phyloP scores from a whole-genome alignment of 2,113 vertebrate species.

The Psittacula cyanocephala region DNA sequence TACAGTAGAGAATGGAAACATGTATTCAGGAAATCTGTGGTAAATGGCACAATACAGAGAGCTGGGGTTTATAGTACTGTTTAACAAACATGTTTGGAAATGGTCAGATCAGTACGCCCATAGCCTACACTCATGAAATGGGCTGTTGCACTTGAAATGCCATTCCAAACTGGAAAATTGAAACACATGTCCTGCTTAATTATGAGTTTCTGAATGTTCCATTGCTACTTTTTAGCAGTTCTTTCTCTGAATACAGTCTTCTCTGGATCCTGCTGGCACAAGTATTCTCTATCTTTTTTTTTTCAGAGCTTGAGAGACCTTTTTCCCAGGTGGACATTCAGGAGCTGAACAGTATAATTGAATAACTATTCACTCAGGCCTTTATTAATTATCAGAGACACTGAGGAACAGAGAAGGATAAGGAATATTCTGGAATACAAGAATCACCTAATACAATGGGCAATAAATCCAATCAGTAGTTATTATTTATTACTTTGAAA shows the following conservation, averaged over 20 bases:
- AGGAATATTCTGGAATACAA: background rate
- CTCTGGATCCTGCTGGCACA: background rate
- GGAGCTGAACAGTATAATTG: background rate
- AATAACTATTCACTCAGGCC: background rate
- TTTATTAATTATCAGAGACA: background rate
- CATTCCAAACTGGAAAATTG: background rate
- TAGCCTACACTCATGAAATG: background rate
- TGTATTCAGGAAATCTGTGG: background rate
- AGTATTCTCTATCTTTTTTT: background rate
- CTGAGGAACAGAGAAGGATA: background rate
- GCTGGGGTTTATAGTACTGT: background rate
- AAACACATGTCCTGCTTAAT: background rate
- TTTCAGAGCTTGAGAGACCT: background rate
- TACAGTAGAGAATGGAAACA: background rate
- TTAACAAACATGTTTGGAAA: background rate
- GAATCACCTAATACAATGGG: background rate
- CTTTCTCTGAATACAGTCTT: background rate
- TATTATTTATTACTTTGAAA: background rate
- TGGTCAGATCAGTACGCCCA: accelerated
- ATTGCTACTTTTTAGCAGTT: background rate
- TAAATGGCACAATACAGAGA: background rate
- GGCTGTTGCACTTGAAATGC: background rate
- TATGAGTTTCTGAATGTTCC: background rate
- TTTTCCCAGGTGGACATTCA: background rate
- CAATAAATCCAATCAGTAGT: background rate